These are phyloP conservation scores for Ianthella basta DNA, from an alignment of 37 sponge, comb jelly and placozoan species.

Conservation along the genomic window DNA sequence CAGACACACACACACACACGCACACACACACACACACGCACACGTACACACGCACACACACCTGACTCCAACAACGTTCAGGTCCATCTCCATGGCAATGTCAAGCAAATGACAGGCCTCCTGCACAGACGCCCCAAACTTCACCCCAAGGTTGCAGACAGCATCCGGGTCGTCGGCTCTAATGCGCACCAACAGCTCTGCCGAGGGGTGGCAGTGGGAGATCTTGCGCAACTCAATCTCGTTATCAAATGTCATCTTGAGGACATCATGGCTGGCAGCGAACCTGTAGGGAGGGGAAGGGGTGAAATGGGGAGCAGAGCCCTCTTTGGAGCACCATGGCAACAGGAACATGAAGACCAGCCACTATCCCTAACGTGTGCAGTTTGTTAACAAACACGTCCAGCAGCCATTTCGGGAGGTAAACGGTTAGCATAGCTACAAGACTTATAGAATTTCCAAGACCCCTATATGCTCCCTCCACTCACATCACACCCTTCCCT, in stretches of 20 bases:
- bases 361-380: no score
- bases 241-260: constrained; percentile 88
- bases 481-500: no score
- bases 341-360: no score
- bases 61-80: constrained; percentile 88
- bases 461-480: no score
- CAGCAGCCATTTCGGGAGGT: no score
- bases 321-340: not conserved
- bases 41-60: not conserved
- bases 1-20: not conserved
- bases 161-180: constrained; percentile 79
- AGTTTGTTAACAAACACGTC: no score
- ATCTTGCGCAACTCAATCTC: constrained; percentile 81
- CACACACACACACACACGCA: not conserved
- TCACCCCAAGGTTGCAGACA: constrained; percentile 65
- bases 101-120: constrained; percentile 56
- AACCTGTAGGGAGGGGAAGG: constrained; percentile 37
- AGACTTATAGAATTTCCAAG: no score
- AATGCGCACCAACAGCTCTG: constrained; percentile 78
- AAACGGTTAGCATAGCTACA: no score
- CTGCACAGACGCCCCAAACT: constrained; percentile 78
- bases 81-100: constrained; percentile 60
- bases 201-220: not conserved
- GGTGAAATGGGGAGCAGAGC: not conserved
- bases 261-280: constrained; percentile 69